phyloP scores from a whole-genome alignment of 2,113 vertebrate genomes.

The Micromys minutus region DNA sequence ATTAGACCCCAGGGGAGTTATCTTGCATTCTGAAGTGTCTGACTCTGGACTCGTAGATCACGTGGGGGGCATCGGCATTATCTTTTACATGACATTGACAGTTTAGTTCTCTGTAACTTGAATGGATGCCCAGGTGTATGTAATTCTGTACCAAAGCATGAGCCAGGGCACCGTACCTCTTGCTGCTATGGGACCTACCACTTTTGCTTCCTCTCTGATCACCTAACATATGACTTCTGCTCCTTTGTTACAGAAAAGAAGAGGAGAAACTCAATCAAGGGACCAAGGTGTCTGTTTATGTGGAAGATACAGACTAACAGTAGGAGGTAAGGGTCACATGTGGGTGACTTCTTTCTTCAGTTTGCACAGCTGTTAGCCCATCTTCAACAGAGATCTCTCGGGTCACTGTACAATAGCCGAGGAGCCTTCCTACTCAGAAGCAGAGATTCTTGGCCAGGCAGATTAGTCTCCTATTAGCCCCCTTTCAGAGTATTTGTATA shows the following conservation, averaged over 20 bases:
- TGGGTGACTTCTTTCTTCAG: conserved; percentile 36
- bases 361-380: neutral
- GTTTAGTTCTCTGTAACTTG: neutral
- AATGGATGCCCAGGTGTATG: neutral
- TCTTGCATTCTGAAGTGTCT: neutral
- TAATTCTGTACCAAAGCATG: neutral
- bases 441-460: neutral
- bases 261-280: conserved; percentile 83
- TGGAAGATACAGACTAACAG: conserved; percentile 76
- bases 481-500: neutral
- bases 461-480: neutral
- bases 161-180: neutral
- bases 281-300: conserved; percentile 63
- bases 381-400: neutral
- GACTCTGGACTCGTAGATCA: neutral
- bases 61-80: neutral
- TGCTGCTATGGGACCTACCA: neutral
- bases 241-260: conserved; percentile 78
- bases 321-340: conserved; percentile 27
- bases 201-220: neutral
- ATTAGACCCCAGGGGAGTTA: neutral
- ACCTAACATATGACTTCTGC: conserved; percentile 3
- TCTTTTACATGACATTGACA: neutral
- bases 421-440: neutral
- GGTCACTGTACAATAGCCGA: neutral